These are phyloP conservation scores for Scortum barcoo DNA, from an alignment of 2,113 vertebrate genomes.

Conservation along the genomic window DNA sequence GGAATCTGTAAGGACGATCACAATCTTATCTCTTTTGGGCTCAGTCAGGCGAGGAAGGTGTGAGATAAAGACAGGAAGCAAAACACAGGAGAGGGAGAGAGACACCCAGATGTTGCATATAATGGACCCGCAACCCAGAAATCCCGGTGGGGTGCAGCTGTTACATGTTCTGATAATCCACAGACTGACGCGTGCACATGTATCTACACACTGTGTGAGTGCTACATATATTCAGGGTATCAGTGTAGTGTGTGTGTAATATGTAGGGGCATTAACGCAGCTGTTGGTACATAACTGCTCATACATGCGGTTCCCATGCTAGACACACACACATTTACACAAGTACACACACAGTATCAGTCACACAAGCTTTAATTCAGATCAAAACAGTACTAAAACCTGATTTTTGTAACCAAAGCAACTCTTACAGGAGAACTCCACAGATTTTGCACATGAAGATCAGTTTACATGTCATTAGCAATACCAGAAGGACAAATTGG, in stretches of 20 bases:
- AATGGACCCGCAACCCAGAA: slow-evolving; percentile 39
- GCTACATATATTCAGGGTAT: not conserved
- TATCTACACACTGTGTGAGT: not conserved
- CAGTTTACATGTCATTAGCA: not conserved
- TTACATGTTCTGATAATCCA: slow-evolving; percentile 34
- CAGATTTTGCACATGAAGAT: not conserved
- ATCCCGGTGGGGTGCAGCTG: slow-evolving; percentile 46
- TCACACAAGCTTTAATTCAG: not conserved
- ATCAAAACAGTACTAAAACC: not conserved
- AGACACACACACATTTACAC: not conserved
- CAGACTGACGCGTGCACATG: slow-evolving; percentile 16
- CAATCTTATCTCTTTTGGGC: slow-evolving; percentile 48
- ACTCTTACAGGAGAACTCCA: not conserved
- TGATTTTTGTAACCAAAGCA: not conserved
- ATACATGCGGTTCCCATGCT: not conserved
- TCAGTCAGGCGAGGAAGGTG: slow-evolving; percentile 19
- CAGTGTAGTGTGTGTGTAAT: slow-evolving; percentile 20
- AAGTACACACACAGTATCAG: not conserved
- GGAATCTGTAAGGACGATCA: slow-evolving; percentile 17
- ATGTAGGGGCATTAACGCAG: slow-evolving; percentile 16
- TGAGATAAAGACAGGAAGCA: slow-evolving; percentile 48
- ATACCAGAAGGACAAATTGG: not conserved
- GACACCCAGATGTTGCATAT: slow-evolving; percentile 41
- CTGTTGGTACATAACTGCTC: slow-evolving; percentile 6
- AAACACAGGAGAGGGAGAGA: not conserved